A percentile compares a stretch with the other conserved stretches of the same genome.
These are phyloP conservation scores for Hypomesus transpacificus DNA, from an alignment of 2,113 vertebrate species.

Conservation along the genomic window DNA sequence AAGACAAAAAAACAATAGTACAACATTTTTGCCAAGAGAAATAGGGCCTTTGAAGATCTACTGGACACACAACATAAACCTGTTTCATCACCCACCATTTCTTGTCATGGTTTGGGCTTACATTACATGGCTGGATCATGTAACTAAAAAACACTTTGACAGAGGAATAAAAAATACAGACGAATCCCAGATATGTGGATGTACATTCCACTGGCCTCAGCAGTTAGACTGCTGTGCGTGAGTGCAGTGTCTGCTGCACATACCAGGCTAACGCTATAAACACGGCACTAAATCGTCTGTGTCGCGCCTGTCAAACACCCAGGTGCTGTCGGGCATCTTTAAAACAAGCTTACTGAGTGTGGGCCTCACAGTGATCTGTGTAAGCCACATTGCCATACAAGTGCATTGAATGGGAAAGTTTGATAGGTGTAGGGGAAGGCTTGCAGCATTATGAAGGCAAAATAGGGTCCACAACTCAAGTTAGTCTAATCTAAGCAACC, in stretches of 20 bases:
- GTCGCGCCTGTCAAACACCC: conserved; percentile 51
- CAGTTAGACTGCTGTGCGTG: not conserved
- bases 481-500: no score
- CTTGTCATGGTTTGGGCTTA: not conserved
- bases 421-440: no score
- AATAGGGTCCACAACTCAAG: no score
- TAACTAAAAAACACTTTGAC: not conserved
- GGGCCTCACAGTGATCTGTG: not conserved
- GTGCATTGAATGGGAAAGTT: not conserved
- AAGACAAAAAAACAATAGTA: not conserved
- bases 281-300: conserved; percentile 8
- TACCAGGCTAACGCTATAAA: conserved; percentile 35
- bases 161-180: not conserved
- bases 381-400: conserved; percentile 20
- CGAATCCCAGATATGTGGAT: conserved; percentile 18
- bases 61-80: not conserved
- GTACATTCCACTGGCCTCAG: conserved; percentile 4
- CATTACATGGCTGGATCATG: not conserved
- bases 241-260: conserved; percentile 20
- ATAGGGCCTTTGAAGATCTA: not conserved
- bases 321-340: conserved; percentile 26
- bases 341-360: not conserved
- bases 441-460: no score
- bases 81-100: not conserved
- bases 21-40: not conserved